A percentile compares a stretch with the other conserved stretches of the same genome.
phyloP scores from a whole-genome alignment of 2,888 invertebrate genomes.

The Dromius quadrimaculatus region DNA sequence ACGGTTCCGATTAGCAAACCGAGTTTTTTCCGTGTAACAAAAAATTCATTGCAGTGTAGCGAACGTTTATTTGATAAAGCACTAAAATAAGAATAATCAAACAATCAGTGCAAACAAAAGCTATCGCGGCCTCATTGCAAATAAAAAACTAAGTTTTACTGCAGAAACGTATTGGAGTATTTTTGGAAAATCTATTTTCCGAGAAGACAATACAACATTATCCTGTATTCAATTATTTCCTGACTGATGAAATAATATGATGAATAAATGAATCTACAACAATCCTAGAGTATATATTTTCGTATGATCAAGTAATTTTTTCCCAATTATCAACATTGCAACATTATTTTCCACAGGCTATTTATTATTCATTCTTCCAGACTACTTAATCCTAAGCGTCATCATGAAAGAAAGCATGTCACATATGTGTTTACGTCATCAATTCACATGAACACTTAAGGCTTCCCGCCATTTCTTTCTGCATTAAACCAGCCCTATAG shows the following conservation, averaged over 20 bases:
- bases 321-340: too few relatives aligned
- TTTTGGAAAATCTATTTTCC: too few relatives aligned
- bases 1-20: conserved; percentile 2
- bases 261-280: background rate
- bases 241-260: too few relatives aligned
- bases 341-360: too few relatives aligned
- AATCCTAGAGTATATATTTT: background rate
- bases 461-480: background rate
- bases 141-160: conserved; percentile 2
- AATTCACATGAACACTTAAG: conserved; percentile 14
- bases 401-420: too few relatives aligned
- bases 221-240: too few relatives aligned
- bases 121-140: background rate
- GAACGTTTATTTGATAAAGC: conserved; percentile 16
- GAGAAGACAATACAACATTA: too few relatives aligned
- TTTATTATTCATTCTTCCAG: too few relatives aligned
- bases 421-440: conserved; percentile 16
- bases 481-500: too few relatives aligned
- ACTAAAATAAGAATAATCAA: conserved; percentile 29
- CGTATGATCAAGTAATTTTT: background rate
- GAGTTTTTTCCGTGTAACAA: conserved; percentile 3
- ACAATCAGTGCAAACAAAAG: conserved; percentile 19
- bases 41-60: conserved; percentile 17
- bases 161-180: background rate
- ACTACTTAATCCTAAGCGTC: too few relatives aligned